phyloP scores from a whole-genome alignment of 2,113 vertebrate species.

The Alectura lathami region DNA sequence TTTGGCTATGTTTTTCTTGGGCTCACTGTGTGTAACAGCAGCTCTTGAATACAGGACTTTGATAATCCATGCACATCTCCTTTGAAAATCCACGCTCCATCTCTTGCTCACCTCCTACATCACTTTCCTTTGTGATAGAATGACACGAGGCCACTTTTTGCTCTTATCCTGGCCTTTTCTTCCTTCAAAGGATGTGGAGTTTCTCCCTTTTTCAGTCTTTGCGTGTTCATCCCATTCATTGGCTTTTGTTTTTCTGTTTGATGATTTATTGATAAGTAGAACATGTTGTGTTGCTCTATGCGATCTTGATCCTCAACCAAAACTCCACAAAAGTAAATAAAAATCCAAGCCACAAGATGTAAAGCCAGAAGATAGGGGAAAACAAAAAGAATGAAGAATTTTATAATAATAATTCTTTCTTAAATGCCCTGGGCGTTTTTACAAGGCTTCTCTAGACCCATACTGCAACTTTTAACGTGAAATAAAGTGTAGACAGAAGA shows the following conservation, averaged over 20 bases:
- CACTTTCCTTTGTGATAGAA: background rate
- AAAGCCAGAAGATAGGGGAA: background rate
- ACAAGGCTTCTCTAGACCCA: background rate
- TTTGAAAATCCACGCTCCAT: background rate
- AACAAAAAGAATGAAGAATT: background rate
- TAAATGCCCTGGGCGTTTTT: background rate
- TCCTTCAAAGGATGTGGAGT: constrained; percentile 36
- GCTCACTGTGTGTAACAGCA: background rate
- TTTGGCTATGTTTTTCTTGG: rapidly evolving
- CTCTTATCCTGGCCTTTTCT: constrained; percentile 36
- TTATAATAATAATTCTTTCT: background rate
- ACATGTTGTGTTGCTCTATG: background rate
- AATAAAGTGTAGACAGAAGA: background rate
- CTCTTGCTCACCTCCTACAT: constrained; percentile 1
- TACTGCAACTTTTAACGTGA: background rate
- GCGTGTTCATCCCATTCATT: background rate
- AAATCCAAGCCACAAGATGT: background rate
- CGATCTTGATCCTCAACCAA: background rate
- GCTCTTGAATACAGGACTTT: background rate
- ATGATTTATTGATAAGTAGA: constrained; percentile 65
- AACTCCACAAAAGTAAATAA: background rate
- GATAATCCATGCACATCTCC: background rate
- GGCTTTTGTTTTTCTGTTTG: background rate
- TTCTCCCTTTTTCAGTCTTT: background rate
- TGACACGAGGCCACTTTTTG: background rate